These are phyloP conservation scores for Plecturocebus donacophilus DNA, from an alignment of 2,113 vertebrate genomes.

Conservation along the genomic window DNA sequence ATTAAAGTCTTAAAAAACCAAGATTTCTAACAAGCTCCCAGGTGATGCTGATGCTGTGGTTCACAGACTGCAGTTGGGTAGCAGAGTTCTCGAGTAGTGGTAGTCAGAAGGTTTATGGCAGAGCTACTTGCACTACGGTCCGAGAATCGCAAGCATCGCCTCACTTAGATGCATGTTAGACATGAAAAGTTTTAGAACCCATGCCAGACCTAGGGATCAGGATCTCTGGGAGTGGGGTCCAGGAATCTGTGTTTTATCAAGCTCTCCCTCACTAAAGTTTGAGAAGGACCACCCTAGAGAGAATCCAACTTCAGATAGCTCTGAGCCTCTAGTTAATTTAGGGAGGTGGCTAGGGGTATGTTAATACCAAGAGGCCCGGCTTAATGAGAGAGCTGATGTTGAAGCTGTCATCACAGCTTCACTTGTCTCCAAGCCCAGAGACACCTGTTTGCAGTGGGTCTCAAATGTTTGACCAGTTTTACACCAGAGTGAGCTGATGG, in stretches of 20 bases:
- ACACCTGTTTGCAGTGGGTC: background rate
- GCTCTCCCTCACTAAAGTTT: background rate
- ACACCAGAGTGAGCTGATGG: background rate
- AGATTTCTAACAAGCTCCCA: background rate
- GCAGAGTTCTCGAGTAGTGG: background rate
- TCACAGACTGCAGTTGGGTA: rapidly evolving
- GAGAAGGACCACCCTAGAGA: background rate
- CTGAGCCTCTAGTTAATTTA: background rate
- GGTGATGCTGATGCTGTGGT: too few species aligned
- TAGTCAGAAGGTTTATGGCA: background rate
- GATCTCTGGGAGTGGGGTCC: background rate
- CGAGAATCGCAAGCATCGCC: rapidly evolving
- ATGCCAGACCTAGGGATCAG: background rate
- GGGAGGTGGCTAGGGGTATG: background rate
- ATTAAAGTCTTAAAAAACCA: background rate
- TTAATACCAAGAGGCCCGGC: background rate
- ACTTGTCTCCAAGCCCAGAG: background rate
- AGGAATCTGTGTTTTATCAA: background rate
- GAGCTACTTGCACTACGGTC: rapidly evolving
- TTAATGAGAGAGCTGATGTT: background rate
- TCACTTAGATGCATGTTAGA: background rate
- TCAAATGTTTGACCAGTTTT: rapidly evolving
- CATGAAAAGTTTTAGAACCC: background rate
- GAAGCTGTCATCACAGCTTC: background rate
- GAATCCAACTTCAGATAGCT: background rate